Base-by-base conservation (phyloP, 2,113 vertebrate genomes). In the Nothobranchius furzeri region DNA sequence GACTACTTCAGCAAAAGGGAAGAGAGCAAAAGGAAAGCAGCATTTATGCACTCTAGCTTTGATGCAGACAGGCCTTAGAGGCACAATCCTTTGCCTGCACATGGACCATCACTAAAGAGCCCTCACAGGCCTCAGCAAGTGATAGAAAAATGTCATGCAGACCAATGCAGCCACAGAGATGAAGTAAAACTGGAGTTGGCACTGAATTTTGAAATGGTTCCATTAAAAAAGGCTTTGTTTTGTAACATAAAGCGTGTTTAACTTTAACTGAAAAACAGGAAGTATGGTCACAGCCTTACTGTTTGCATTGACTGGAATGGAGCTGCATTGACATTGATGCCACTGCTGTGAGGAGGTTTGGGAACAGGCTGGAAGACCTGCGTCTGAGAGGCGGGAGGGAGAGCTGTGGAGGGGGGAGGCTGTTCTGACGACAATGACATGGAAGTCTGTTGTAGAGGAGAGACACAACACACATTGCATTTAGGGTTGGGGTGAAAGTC, bases 261-360 rank as follows among this genome's bases (percentile, higher is more conserved):
- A 12, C 11, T 12, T 64, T 35, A 49, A 14, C 47, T 7, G 15
- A 68, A 9, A 51, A 66, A 12, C 13, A 54, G 42, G 45, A 6
- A 17, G 17, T 50, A 42, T 57, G 10, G 46, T 62, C 17, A 56
- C 45, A 64, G 42, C 65, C 93, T 94, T 90, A 99, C 97, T 86
- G 97, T 98, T 73, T 99, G 97, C 97, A 99, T 99, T 87, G 96
- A 99, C 10, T 98, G 97, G 97, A 99, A 99, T 94, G 97, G 97
- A 90, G 97, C 97, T 75, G 97, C 97, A 43, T 98, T 99, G 82
- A 98, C 97, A 65, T 99, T 99, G 91, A 99, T 99, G 77, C 97
- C 97, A 4, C 96, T 94, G 92, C 95, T 98, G 82, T 96, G 96
- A 81, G 96, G 93, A 79, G 96, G 91, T 91, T 98, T 99, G 86